Evolutionary conservation across 2,888 invertebrate genomes (phyloP).

Genomic region (Pelosia muscerda): DNA sequence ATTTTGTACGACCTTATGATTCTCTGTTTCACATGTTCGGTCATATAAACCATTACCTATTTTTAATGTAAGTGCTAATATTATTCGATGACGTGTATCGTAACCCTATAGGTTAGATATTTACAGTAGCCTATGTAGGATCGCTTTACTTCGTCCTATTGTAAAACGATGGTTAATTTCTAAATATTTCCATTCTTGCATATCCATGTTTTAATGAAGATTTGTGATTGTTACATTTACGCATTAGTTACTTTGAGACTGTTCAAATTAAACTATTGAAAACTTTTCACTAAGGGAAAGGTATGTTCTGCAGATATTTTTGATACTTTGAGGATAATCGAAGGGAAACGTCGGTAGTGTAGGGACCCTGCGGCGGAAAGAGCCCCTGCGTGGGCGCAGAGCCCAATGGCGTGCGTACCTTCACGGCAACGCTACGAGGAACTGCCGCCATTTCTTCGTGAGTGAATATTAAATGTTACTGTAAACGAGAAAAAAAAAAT

Average conservation of each 20-base stretch:
- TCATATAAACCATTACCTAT: conserved; percentile 62
- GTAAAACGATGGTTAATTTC: conserved; percentile 77
- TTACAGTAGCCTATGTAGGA: conserved; percentile 66
- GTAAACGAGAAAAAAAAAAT: conserved; percentile 79
- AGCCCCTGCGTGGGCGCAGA: conserved; percentile 21
- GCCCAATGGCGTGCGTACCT: conserved; percentile 20
- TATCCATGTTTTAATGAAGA: conserved; percentile 79
- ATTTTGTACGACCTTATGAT: conserved; percentile 73
- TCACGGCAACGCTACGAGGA: conserved; percentile 37
- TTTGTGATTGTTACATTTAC: conserved; percentile 84
- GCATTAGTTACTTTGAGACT: conserved; percentile 86
- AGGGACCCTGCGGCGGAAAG: conserved; percentile 38
- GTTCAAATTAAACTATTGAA: conserved; percentile 84
- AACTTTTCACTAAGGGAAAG: conserved; percentile 85
- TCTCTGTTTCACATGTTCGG: conserved; percentile 65
- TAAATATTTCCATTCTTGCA: conserved; percentile 76
- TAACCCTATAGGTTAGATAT: conserved; percentile 77
- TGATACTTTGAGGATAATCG: conserved; percentile 86
- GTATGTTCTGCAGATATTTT: conserved; percentile 86
- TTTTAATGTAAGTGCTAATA: conserved; percentile 71
- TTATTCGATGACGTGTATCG: conserved; percentile 69
- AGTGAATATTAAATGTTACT: conserved; percentile 83
- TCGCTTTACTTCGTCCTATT: conserved; percentile 79
- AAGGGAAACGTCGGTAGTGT: conserved; percentile 81
- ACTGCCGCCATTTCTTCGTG: conserved; percentile 71